Evolutionary conservation across 2,888 invertebrate species (phyloP).

Genomic region (Gandaritis pyraliata): DNA sequence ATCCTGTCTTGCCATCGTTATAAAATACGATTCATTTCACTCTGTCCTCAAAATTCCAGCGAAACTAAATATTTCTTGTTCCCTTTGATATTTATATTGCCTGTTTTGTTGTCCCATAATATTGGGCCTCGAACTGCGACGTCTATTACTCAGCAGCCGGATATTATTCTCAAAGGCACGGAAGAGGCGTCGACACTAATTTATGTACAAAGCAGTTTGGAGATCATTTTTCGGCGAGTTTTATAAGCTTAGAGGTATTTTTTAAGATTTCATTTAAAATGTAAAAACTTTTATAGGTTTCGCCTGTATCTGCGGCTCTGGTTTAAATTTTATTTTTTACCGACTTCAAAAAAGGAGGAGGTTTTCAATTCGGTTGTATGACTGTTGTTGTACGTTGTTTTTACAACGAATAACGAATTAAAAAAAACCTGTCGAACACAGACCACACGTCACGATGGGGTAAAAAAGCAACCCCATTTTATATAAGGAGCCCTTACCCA

Average conservation of each 20-base stretch:
- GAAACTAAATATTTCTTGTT: constrained; percentile 26
- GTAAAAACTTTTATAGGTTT: no score
- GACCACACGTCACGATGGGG: no score
- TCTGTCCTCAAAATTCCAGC: constrained; percentile 10
- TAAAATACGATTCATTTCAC: constrained; percentile 17
- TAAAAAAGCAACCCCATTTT: no score
- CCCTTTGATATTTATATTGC: constrained; percentile 33
- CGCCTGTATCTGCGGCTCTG: no score
- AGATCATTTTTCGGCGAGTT: constrained; percentile 26
- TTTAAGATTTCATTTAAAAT: neutral
- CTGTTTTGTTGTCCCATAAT: constrained; percentile 35
- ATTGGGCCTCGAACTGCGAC: constrained; percentile 36
- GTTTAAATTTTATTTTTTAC: no score
- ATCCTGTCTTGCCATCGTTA: neutral
- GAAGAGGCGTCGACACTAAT: constrained; percentile 38
- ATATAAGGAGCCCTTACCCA: no score
- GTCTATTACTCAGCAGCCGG: constrained; percentile 41
- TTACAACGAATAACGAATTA: no score
- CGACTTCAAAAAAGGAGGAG: no score
- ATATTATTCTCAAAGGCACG: constrained; percentile 38
- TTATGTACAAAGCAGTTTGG: constrained; percentile 35
- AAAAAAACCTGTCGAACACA: no score
- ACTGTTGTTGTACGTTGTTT: no score
- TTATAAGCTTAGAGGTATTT: constrained; percentile 15
- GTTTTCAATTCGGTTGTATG: no score